Evolutionary conservation across 2,797 vertebrate genomes (phyloP).

Genomic region (Danionella dracula): DNA sequence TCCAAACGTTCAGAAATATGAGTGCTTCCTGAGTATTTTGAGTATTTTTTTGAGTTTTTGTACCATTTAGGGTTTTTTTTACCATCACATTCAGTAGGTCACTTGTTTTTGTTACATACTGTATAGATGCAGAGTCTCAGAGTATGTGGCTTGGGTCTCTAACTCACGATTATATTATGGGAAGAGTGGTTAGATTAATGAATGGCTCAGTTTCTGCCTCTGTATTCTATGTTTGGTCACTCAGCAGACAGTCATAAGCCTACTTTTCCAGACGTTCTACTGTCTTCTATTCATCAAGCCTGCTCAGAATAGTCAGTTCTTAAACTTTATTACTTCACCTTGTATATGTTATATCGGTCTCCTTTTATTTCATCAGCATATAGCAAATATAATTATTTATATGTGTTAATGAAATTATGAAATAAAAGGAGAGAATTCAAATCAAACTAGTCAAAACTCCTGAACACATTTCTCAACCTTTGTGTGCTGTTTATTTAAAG

Average conservation of each 20-base stretch:
- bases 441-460: no score
- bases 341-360: no score
- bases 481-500: not conserved
- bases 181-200: conserved; percentile 27
- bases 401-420: no score
- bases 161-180: conserved; percentile 18
- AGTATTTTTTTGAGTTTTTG: no score
- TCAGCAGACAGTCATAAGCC: conserved; percentile 42
- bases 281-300: conserved; percentile 62
- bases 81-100: no score
- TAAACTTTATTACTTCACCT: no score
- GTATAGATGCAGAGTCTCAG: not conserved
- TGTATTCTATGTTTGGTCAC: conserved; percentile 37
- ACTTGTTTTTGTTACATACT: conserved; percentile 1
- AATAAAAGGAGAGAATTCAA: no score
- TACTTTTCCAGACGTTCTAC: conserved; percentile 60
- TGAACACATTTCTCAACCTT: conserved; percentile 38
- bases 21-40: no score
- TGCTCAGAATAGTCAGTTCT: conserved; percentile 48
- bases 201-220: conserved; percentile 40
- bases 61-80: no score
- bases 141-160: conserved; percentile 1
- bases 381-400: no score
- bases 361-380: no score
- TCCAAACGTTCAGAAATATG: no score